phyloP scores from a whole-genome alignment of 92 coral and sea anemone species.

The Chrysogorgia sp. region DNA sequence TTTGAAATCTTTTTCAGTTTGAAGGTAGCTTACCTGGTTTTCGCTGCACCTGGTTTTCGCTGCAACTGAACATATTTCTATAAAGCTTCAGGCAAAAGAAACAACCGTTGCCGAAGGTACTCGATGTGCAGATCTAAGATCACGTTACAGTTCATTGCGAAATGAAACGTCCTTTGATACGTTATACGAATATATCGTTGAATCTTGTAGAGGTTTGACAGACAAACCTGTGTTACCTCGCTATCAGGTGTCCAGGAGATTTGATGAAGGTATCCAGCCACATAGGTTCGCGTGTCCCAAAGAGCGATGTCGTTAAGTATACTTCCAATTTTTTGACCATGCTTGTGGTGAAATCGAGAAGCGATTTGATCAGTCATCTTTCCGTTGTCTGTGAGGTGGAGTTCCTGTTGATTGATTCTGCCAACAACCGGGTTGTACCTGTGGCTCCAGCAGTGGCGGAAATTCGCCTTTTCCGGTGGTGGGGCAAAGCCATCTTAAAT shows the following conservation, averaged over 20 bases:
- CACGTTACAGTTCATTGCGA: constrained; percentile 7
- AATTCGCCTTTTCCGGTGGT: too few species aligned
- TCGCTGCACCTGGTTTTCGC: not conserved
- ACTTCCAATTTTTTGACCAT: constrained; percentile 2
- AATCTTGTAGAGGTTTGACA: constrained; percentile 8
- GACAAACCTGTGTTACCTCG: constrained; percentile 9
- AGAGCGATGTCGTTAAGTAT: not conserved
- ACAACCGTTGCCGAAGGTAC: constrained; percentile 8
- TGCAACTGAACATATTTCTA: not conserved
- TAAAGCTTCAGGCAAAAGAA: constrained; percentile 10
- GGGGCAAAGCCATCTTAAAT: too few species aligned
- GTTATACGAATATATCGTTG: constrained; percentile 2
- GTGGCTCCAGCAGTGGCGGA: too few species aligned
- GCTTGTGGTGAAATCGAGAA: constrained; percentile 5
- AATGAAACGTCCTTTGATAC: constrained; percentile 7
- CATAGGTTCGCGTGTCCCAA: not conserved
- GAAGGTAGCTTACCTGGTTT: not conserved
- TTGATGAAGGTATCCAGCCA: constrained; percentile 1
- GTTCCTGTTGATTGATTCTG: constrained; percentile 8
- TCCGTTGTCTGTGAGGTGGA: constrained; percentile 22
- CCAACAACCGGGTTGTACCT: constrained; percentile 10
- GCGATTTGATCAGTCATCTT: constrained; percentile 20
- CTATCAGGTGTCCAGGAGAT: not conserved
- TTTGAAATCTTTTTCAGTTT: constrained; percentile 4
- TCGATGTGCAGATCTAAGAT: not conserved